phyloP scores from a whole-genome alignment of 2,113 vertebrate genomes.

The Anarhynchus alexandrinus region DNA sequence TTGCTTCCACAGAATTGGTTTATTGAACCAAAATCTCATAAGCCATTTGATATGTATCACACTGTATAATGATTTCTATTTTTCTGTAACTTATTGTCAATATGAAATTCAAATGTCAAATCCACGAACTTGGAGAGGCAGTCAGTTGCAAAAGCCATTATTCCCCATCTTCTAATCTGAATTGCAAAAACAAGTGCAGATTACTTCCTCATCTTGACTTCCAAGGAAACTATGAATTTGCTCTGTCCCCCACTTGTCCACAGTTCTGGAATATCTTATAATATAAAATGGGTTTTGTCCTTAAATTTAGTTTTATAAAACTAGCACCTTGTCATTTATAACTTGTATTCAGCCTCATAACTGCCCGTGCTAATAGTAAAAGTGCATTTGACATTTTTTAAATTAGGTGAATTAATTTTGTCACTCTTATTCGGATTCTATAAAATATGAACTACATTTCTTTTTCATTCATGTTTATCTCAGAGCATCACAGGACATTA shows the following conservation, averaged over 20 bases:
- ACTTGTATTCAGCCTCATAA: background rate
- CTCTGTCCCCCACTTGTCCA: background rate
- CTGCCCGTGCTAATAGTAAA: background rate
- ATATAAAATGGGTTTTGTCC: background rate
- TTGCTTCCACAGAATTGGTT: background rate
- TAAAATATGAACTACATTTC: background rate
- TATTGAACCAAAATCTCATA: slow-evolving; percentile 1
- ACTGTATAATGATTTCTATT: background rate
- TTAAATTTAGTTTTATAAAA: background rate
- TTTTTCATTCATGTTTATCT: background rate
- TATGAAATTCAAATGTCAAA: background rate
- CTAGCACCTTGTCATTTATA: background rate
- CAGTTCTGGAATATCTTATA: background rate
- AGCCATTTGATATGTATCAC: background rate
- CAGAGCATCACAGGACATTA: background rate
- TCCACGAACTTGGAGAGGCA: background rate
- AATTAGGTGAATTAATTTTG: background rate
- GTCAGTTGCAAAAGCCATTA: background rate
- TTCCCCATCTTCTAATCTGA: background rate
- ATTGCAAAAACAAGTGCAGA: background rate
- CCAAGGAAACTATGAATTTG: background rate
- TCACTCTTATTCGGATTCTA: background rate
- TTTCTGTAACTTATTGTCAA: background rate
- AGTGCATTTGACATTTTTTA: background rate
- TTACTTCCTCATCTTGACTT: background rate